A percentile compares a stretch with the other conserved stretches of the same genome.
phyloP scores from a whole-genome alignment of 2,888 invertebrate species.

The Gastracanthus pulcherrimus region DNA sequence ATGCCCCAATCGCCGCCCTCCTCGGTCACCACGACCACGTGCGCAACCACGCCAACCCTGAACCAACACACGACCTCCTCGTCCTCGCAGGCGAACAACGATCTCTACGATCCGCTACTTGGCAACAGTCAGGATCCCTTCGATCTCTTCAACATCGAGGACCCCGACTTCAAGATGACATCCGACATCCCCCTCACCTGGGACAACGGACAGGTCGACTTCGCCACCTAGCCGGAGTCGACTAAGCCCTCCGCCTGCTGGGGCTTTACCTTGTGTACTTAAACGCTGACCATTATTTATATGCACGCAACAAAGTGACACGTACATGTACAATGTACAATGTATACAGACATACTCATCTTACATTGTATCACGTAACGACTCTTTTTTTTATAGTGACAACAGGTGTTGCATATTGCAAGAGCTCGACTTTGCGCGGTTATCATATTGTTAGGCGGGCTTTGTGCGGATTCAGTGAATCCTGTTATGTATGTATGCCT shows the following conservation, averaged over 20 bases:
- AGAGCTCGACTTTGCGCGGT: background rate
- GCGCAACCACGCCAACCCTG: slow-evolving; percentile 57
- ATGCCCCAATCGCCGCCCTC: slow-evolving; percentile 77
- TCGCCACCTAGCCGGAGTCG: slow-evolving; percentile 43
- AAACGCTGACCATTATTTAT: slow-evolving; percentile 49
- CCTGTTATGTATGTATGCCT: slow-evolving; percentile 5
- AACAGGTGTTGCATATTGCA: background rate
- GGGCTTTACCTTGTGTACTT: slow-evolving; percentile 56
- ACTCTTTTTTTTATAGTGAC: slow-evolving; percentile 33
- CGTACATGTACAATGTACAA: slow-evolving; percentile 46
- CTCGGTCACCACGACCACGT: slow-evolving; percentile 72
- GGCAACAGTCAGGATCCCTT: slow-evolving; percentile 85
- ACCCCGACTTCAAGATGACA: slow-evolving; percentile 82
- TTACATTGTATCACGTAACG: slow-evolving; percentile 16
- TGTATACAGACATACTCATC: slow-evolving; percentile 23
- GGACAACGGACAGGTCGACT: slow-evolving; percentile 85
- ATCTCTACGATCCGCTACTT: slow-evolving; percentile 86
- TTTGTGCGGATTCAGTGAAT: background rate
- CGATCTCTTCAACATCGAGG: slow-evolving; percentile 83
- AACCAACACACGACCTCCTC: slow-evolving; percentile 57
- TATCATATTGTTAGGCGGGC: background rate
- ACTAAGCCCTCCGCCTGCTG: background rate
- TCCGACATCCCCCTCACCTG: slow-evolving; percentile 84
- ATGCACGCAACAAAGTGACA: background rate
- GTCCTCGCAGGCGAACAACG: slow-evolving; percentile 63